These are phyloP conservation scores for Eonycteris spelaea DNA, from an alignment of 2,113 vertebrate genomes.

Conservation along the genomic window DNA sequence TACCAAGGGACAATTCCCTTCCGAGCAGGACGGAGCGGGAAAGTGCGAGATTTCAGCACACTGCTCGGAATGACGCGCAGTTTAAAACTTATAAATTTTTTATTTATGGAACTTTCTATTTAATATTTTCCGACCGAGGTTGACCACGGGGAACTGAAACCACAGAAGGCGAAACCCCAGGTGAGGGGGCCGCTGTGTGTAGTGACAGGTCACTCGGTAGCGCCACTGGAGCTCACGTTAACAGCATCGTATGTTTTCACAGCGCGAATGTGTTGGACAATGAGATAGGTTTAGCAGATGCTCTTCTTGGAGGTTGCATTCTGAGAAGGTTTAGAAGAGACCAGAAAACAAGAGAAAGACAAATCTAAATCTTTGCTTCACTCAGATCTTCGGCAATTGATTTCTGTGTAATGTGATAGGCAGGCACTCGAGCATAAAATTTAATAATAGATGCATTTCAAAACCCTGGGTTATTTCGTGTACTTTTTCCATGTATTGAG, in stretches of 20 bases:
- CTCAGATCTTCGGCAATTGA: not conserved
- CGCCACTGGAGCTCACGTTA: not conserved
- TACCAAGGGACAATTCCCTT: too few species aligned
- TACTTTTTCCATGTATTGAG: not conserved
- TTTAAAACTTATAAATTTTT: not conserved
- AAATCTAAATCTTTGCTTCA: not conserved
- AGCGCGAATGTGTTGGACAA: not conserved
- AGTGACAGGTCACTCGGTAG: not conserved
- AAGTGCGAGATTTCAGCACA: not conserved
- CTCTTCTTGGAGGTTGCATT: not conserved
- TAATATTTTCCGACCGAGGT: not conserved
- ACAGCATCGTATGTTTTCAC: not conserved
- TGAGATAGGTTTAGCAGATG: not conserved
- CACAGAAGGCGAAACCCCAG: rapidly evolving
- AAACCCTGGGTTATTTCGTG: not conserved
- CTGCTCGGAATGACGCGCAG: not conserved
- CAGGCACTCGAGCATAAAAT: not conserved
- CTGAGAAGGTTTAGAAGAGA: not conserved
- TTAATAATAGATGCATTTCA: not conserved
- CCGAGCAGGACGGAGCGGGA: not conserved
- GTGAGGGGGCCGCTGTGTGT: not conserved
- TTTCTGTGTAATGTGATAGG: not conserved
- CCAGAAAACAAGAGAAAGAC: not conserved
- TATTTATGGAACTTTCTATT: not conserved
- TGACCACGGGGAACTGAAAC: not conserved